Conservation (phyloP, 2,113 vertebrate species). For the Entelurus aequoreus region DNA sequence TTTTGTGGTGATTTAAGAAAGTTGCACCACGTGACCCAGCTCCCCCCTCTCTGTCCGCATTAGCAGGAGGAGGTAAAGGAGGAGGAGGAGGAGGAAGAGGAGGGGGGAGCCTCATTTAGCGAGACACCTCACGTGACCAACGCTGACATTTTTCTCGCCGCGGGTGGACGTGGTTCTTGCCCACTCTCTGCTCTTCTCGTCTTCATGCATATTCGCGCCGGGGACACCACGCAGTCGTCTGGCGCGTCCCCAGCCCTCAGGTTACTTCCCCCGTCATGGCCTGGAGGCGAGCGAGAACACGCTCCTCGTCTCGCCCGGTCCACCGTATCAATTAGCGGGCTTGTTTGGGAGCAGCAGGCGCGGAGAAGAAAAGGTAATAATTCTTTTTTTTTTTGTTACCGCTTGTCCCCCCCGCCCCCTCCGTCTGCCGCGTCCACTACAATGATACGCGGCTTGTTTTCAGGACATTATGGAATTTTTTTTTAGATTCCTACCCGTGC, state of each 20-base stretch:
- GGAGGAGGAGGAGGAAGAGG: constrained; percentile 36
- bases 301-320: constrained; percentile 34
- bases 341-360: constrained; percentile 15
- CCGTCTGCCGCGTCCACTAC: too few relatives aligned
- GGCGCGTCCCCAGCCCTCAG: constrained; percentile 1
- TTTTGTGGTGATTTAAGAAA: too few relatives aligned
- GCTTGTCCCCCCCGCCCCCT: too few relatives aligned
- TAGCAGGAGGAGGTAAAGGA: constrained; percentile 35
- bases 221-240: constrained; percentile 18
- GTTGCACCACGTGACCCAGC: not conserved
- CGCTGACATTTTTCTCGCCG: not conserved
- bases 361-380: constrained; percentile 47
- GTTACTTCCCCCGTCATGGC: constrained; percentile 44
- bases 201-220: not conserved
- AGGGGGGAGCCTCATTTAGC: constrained; percentile 15
- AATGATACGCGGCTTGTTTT: not conserved
- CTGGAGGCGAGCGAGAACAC: constrained; percentile 36
- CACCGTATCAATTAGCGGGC: constrained; percentile 23
- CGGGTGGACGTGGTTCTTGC: constrained; percentile 2
- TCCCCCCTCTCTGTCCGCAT: not conserved
- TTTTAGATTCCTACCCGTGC: constrained; percentile 7
- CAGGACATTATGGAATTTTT: too few relatives aligned
- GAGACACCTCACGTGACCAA: constrained; percentile 39
- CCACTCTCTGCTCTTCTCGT: not conserved
- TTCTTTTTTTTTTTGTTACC: not conserved